phyloP scores from a whole-genome alignment of 1,140 invertebrate species.

The Argopecten irradians region DNA sequence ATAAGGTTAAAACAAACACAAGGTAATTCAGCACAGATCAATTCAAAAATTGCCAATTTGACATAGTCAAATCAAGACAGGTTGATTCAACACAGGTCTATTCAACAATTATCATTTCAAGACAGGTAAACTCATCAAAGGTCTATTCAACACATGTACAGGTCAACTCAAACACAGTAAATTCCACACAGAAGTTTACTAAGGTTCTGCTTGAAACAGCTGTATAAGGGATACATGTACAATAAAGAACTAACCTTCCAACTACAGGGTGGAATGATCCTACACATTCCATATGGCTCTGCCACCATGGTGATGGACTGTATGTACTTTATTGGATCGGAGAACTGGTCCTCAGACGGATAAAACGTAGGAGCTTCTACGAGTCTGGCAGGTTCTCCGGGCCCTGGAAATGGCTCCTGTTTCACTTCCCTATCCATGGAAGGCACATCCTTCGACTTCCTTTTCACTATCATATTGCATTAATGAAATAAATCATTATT shows the following conservation, averaged over 20 bases:
- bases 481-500: too few species aligned
- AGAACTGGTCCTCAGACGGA: conserved; percentile 90
- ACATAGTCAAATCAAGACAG: too few species aligned
- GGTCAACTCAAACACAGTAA: too few species aligned
- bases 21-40: too few species aligned
- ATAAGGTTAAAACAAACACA: too few species aligned
- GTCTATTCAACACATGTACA: too few species aligned
- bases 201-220: background rate
- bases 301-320: conserved; percentile 88
- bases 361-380: conserved; percentile 89
- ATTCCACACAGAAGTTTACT: too few species aligned
- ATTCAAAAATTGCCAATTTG: too few species aligned
- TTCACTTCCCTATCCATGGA: background rate
- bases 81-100: too few species aligned
- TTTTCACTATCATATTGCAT: background rate
- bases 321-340: conserved; percentile 93
- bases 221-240: conserved; percentile 31
- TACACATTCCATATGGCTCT: conserved; percentile 90
- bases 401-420: conserved; percentile 33
- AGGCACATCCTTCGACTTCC: background rate
- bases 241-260: conserved; percentile 82
- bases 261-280: conserved; percentile 89
- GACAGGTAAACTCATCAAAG: too few species aligned
- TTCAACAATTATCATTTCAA: too few species aligned
- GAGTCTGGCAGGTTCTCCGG: conserved; percentile 71